Base-by-base conservation (phyloP, 1,140 invertebrate species). In the Danaus plexippus region DNA sequence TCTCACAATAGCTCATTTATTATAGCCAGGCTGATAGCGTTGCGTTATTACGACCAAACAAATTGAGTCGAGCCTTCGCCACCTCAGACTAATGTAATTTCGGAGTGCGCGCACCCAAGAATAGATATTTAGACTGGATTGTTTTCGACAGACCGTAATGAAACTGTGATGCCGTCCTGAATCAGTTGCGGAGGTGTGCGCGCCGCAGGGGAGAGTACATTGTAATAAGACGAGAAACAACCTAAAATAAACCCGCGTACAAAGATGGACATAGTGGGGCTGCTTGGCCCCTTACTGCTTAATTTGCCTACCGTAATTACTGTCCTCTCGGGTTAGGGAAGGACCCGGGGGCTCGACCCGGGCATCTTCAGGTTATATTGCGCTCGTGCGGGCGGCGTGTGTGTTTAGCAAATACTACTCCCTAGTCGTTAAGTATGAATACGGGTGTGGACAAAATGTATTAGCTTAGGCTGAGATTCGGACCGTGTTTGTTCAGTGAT, bases 231-330 rank as follows among this genome's bases (percentile, higher is more conserved):
- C 77, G 75, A 66, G 77, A 73, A 85, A 86, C 79, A 85, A 83
- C 80, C 77, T 84, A 85, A 87, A 87, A 87, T 85, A 87, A 87
- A 85, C 81, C 79, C 64, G 53, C 62, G 73, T 71, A 84, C 78
- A 84, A 80, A 82, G 80, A 87, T 82, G 81, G 81, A 87, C 84
- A 84, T 71, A 74, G 75, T 71, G 65, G 71, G 75, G 63, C 67
- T 67, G 66, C 67, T 70, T 64, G 71, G 71, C 73, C 83, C 82
- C 83, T 87, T 78, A 86, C 84, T 87, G 87, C 85, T 88, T 87
- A 87, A 88, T 88, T 88, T 88, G 85, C 87, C 85, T 87, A 85
- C 86, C 85, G 85, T 87, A 88, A 88, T 88, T 88, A 87, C 87
- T 88, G 79, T 85, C 84, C 81, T 87, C 77, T 77, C 70, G 80